Percentiles rank a stretch among this genome's conserved stretches.
Evolutionary conservation across 2,113 vertebrate genomes (phyloP).

Genomic region (Cairina moschata): DNA sequence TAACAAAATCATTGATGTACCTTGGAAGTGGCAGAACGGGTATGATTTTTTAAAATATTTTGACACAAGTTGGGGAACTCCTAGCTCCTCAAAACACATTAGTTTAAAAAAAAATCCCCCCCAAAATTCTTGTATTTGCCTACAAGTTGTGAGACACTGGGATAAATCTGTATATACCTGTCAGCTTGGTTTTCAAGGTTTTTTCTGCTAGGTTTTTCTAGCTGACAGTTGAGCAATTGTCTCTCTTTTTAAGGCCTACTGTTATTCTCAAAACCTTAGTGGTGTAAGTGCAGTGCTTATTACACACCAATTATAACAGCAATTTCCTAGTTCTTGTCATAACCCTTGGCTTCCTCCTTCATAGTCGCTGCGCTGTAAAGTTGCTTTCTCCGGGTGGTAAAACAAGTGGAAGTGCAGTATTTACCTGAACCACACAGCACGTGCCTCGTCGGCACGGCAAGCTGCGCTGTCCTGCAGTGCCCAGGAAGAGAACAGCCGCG

Average conservation of each 20-base stretch:
- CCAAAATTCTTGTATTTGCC: not conserved
- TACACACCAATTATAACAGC: accelerated
- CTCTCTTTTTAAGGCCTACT: not conserved
- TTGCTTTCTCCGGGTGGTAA: not conserved
- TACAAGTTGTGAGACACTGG: not conserved
- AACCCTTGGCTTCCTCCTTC: not conserved
- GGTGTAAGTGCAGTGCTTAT: not conserved
- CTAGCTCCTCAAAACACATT: not conserved
- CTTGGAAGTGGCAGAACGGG: not conserved
- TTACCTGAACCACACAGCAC: not conserved
- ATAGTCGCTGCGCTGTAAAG: not conserved
- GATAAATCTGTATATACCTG: not conserved
- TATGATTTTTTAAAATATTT: not conserved
- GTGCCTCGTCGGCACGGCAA: not conserved
- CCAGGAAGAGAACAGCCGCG: not conserved
- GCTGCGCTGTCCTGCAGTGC: not conserved
- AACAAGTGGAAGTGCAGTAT: not conserved
- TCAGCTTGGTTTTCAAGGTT: not conserved
- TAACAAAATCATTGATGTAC: too few relatives aligned
- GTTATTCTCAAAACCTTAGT: not conserved
- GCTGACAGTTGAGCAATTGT: not conserved
- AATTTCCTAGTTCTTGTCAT: not conserved
- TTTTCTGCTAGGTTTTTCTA: not conserved
- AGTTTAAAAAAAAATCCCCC: not conserved
- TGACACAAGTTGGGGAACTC: not conserved